These are phyloP conservation scores for Pseudomyrmex sp. DNA, from an alignment of 1,140 invertebrate genomes.

Conservation along the genomic window DNA sequence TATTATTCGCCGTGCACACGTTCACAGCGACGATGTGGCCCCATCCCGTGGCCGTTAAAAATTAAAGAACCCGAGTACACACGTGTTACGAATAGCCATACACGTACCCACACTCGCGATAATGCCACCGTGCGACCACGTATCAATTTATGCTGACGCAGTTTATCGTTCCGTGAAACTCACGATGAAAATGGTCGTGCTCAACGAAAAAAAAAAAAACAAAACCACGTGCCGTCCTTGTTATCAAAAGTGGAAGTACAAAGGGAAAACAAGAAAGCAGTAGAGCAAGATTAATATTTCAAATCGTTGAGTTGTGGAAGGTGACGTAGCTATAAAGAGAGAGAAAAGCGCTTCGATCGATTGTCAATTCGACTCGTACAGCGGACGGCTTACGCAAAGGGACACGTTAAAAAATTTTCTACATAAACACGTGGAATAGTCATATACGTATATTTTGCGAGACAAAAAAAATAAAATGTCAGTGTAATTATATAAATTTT, in stretches of 20 bases:
- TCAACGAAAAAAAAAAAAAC: background rate
- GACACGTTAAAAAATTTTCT: no score
- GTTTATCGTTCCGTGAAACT: slow-evolving; percentile 41
- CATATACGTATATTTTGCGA: no score
- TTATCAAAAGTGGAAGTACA: slow-evolving; percentile 34
- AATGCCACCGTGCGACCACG: slow-evolving; percentile 63
- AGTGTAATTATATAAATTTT: no score
- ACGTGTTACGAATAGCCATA: slow-evolving; percentile 36
- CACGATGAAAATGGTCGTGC: slow-evolving; percentile 4
- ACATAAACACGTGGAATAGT: no score
- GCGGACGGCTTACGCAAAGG: background rate
- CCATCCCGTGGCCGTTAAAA: slow-evolving; percentile 56
- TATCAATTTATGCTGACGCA: slow-evolving; percentile 60
- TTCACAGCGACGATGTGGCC: slow-evolving; percentile 34
- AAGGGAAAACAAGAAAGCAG: slow-evolving; percentile 25
- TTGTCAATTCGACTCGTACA: slow-evolving; percentile 15
- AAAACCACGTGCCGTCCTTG: background rate
- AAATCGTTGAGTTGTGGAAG: slow-evolving; percentile 16
- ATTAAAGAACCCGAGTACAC: slow-evolving; percentile 57
- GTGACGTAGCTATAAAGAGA: background rate
- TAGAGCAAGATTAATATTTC: slow-evolving; percentile 47
- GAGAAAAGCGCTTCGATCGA: slow-evolving; percentile 11
- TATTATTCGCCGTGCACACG: slow-evolving; percentile 53
- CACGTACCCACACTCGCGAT: slow-evolving; percentile 35
- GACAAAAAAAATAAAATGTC: no score